phyloP scores from a whole-genome alignment of 2,797 vertebrate species.

The Hydrocynus forskahlii region DNA sequence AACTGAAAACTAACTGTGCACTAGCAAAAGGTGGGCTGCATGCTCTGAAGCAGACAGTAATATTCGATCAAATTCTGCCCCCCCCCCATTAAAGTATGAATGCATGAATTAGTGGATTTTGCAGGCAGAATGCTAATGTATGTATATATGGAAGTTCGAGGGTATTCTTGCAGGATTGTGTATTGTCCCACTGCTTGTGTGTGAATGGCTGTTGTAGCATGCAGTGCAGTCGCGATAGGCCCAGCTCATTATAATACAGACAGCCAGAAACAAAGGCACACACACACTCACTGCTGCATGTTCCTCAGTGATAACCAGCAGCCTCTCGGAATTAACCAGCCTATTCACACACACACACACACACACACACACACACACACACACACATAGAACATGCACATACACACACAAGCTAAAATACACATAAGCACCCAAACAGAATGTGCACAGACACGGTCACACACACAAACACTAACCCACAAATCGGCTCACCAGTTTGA shows the following conservation, averaged over 20 bases:
- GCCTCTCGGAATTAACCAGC: slow-evolving; percentile 73
- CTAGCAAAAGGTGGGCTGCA: background rate
- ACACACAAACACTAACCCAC: background rate
- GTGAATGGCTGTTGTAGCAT: slow-evolving; percentile 56
- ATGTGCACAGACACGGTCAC: background rate
- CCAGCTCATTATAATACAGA: slow-evolving; percentile 77
- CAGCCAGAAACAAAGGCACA: slow-evolving; percentile 77
- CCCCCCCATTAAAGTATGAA: slow-evolving; percentile 13
- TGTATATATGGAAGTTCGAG: slow-evolving; percentile 20
- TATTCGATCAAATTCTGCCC: slow-evolving; percentile 14
- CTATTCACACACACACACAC: slow-evolving; percentile 53
- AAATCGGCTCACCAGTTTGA: background rate
- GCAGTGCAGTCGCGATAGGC: slow-evolving; percentile 75
- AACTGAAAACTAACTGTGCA: background rate
- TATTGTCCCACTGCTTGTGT: slow-evolving; percentile 52
- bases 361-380: slow-evolving; percentile 19
- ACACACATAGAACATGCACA: slow-evolving; percentile 22
- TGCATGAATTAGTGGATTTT: slow-evolving; percentile 15
- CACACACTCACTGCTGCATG: slow-evolving; percentile 65
- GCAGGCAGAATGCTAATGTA: slow-evolving; percentile 44
- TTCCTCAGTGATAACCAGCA: slow-evolving; percentile 75
- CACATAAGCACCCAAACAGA: background rate
- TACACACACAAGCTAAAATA: background rate
- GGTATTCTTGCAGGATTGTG: slow-evolving; percentile 33
- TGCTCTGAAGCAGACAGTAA: background rate